Evolutionary conservation across 2,888 invertebrate genomes (phyloP).

Genomic region (Tineola bisselliella): DNA sequence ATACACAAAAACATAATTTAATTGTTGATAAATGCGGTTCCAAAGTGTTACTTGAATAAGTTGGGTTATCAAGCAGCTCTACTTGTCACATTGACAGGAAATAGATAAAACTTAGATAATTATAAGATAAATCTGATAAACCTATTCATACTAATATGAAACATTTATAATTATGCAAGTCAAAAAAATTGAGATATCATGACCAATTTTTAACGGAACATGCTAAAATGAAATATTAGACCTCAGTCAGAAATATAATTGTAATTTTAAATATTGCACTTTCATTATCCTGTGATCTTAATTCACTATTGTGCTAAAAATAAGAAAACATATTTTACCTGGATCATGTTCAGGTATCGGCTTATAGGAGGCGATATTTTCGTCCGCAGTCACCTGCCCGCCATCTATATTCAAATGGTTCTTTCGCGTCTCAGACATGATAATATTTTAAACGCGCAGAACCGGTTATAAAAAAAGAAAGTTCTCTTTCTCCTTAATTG

Average conservation of each 20-base stretch:
- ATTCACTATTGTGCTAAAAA: not conserved
- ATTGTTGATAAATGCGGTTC: not conserved
- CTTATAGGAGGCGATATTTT: conserved; percentile 62
- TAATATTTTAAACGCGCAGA: conserved; percentile 21
- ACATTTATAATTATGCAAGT: no score
- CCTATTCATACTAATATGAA: no score
- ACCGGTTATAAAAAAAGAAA: conserved; percentile 32
- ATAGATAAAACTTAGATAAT: conserved; percentile 15
- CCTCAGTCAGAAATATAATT: no score
- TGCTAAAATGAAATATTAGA: no score
- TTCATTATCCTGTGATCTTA: no score
- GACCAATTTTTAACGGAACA: no score
- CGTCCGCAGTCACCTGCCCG: conserved; percentile 59
- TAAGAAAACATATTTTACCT: conserved; percentile 36
- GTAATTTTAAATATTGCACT: no score
- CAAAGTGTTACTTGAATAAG: not conserved
- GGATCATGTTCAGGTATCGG: conserved; percentile 67
- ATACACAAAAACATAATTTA: not conserved
- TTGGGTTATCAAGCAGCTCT: conserved; percentile 10
- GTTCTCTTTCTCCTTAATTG: conserved; percentile 26
- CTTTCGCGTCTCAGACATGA: conserved; percentile 55
- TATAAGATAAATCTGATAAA: no score
- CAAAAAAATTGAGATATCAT: no score
- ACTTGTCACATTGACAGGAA: conserved; percentile 16
- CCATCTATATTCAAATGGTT: conserved; percentile 56